Conservation (phyloP, 2,113 vertebrate genomes). For the Aegithalos caudatus region DNA sequence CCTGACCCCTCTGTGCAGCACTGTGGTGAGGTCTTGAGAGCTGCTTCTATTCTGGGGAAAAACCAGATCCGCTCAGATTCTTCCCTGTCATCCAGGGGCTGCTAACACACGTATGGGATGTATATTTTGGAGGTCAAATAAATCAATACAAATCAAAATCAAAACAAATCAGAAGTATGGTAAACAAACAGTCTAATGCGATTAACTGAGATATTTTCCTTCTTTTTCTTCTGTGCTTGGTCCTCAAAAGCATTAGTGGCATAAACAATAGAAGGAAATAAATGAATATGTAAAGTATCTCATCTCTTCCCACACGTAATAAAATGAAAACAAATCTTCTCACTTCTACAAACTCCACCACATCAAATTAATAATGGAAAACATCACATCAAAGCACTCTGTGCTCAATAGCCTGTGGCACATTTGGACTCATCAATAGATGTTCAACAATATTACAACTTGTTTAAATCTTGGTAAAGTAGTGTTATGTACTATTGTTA, state of each 20-base stretch:
- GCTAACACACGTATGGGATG: not conserved
- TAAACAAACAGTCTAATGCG: not conserved
- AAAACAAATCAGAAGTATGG: not conserved
- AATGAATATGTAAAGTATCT: conserved; percentile 53
- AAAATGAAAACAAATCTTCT: conserved; percentile 67
- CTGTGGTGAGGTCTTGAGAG: not conserved
- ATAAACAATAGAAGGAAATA: not conserved
- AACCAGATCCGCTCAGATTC: not conserved
- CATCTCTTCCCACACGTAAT: conserved; percentile 19
- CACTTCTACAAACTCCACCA: conserved; percentile 64
- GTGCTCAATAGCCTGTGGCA: conserved; percentile 78
- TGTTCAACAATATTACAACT: conserved; percentile 80
- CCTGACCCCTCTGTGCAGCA: rapidly evolving
- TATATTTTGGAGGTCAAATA: conserved; percentile 24
- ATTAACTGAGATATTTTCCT: not conserved
- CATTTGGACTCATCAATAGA: conserved; percentile 79
- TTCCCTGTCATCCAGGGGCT: not conserved
- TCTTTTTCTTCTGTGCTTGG: not conserved
- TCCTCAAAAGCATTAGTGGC: not conserved
- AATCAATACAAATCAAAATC: conserved; percentile 8
- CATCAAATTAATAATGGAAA: conserved; percentile 80
- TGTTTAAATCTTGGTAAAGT: conserved; percentile 80
- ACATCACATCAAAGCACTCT: conserved; percentile 68
- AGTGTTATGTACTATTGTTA: conserved; percentile 79
- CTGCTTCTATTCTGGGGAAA: conserved; percentile 8